Base-by-base conservation (phyloP, 2,113 vertebrate species). In the Neodon shergylaensis region DNA sequence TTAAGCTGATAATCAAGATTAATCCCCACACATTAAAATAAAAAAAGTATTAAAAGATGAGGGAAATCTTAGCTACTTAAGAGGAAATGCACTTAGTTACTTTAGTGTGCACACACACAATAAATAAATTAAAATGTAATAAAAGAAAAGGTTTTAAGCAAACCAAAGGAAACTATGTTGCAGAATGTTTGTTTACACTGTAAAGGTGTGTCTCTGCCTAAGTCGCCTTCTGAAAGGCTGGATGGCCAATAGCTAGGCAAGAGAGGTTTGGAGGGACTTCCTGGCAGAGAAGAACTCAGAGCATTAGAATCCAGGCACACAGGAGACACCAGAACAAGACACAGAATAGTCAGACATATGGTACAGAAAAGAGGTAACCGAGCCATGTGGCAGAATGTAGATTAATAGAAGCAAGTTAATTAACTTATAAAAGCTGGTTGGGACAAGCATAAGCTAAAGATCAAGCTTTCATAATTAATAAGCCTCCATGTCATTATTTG, bases 31-130 rank as follows among this genome's bases (percentile, higher is more conserved):
- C 31, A 9, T 49, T 49, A 95, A 97, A 93, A 84, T 87, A 66
- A 83, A 68, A 72, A 52, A 76, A 76, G 52, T 66, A 77, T 33
- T 88, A 22, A 91, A 87, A 95, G 26, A 21, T 61, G 19, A 87
- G 42, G 22, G 36, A 54, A 94, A 21, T 78, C 21, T 82, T 87
- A 70, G 76, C 39, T 86, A 36, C 77, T 97, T 92, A 78, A 82
- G 72, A 88, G 78, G 14, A 94, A 94, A 26, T 44, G 39, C 6
- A 83, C 24, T 93, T 61, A 47, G 44, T 39, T 73, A 72, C 47
- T 61, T 24, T 90, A 63, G 72, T 11, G 3, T 39, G 21, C 79
- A 82, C 21, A 82, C 33, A 54, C 52, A 31, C 74, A 90, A 90
- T 81, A 77, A 65, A 49, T 49, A 92, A 88, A 93, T 74, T 21